Evolutionary conservation across 2,797 vertebrate genomes (phyloP).

Genomic region (Tragelaphus oryx): DNA sequence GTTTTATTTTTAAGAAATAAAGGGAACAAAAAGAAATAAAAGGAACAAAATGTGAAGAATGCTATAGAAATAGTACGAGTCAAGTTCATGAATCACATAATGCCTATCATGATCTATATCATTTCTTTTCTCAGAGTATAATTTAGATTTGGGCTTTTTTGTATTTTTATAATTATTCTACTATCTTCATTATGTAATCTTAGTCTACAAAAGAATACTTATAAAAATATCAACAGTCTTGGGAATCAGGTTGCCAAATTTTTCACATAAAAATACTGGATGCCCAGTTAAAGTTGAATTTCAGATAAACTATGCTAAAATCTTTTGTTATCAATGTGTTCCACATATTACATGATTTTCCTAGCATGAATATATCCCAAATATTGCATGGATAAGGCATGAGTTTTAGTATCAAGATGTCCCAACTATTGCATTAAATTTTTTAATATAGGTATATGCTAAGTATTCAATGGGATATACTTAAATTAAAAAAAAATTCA

Average conservation of each 20-base stretch:
- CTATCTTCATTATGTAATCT: background rate
- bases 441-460: background rate
- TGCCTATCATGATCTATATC: background rate
- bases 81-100: background rate
- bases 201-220: background rate
- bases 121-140: background rate
- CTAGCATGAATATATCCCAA: background rate
- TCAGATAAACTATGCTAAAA: background rate
- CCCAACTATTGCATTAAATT: background rate
- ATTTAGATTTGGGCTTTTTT: background rate
- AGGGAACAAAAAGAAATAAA: background rate
- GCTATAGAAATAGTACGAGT: background rate
- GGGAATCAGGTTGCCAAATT: background rate
- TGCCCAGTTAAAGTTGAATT: conserved; percentile 14
- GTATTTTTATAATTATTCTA: background rate
- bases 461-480: background rate
- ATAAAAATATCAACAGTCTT: background rate
- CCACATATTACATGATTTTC: background rate
- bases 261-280: background rate
- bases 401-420: background rate
- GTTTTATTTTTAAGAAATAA: conserved; percentile 3
- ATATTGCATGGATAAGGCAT: background rate
- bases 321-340: background rate
- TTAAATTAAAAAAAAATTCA: background rate
- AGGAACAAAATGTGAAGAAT: background rate